Base-by-base conservation (phyloP, 2,113 vertebrate genomes). In the Noturus placidus region DNA sequence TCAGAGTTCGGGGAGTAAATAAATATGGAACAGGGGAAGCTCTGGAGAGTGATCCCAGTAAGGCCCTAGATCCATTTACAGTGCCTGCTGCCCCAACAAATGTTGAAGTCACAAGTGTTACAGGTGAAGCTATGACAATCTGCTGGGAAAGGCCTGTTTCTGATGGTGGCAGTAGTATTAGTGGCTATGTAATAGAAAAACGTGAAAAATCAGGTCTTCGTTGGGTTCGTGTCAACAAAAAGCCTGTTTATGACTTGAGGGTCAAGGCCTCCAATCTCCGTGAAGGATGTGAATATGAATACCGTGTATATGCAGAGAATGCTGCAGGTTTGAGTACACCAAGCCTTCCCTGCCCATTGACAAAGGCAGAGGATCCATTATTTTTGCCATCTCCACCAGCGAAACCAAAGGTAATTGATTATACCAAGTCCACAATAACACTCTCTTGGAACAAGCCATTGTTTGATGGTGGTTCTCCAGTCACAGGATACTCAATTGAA, bases 171-270 rank as follows among this genome's bases (percentile, higher is more conserved):
- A 99, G 86, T 93, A 97, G 97, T 87, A 99, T 99, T 89, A 92
- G 94, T 90, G 96, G 98, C 82, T 99, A 99, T 90, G 95, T 99
- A 50, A 99, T 99, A 94, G 98, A 99, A 93, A 97, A 96, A 86
- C 93, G 97, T 89, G 98, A 99, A 94, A 99, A 99, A 93, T 96
- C 96, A 74, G 97, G 98, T 89, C 94, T 99, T 20, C 96, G 97
- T 85, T 99, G 98, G 98, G 95, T 97, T 77, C 97, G 98, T 87
- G 97, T 99, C 46, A 99, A 99, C 94, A 99, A 99, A 95, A 99
- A 97, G 89, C 97, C 97, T 86, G 98, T 99, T 91, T 99, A 98
- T 93, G 98, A 99, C 92, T 95, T 99, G 70, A 96, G 98, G 95
- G 97, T 99, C 80, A 99, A 99, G 93, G 97, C 98, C 78, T 95